Evolutionary conservation across 92 coral and sea anemone species (phyloP), one percentile per base, ranked within the genome.

Genomic region (Epizoanthus rinbou): DNA sequence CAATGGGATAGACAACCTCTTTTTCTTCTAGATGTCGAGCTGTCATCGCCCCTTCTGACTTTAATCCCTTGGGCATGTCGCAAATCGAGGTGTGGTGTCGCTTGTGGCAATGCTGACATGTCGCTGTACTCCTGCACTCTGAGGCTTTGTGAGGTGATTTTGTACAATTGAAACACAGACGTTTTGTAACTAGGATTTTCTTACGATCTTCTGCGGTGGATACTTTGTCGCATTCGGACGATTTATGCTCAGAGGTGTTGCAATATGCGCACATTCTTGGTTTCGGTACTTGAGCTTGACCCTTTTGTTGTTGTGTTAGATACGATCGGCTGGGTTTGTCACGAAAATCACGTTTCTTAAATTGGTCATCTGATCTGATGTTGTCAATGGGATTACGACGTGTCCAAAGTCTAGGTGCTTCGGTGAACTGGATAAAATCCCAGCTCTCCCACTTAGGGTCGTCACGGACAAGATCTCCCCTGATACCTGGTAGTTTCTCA

Each of bases 121-220:
- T 69, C 9, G 65, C 68, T 10, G 52, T 75, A 64, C 90, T 87
- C 14, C 24, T 57, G 67, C 87, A 87, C 25, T 66, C 28, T 31
- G 74, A 10, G 17, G 70, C 78, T 69, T 64, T 33, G 41, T 87
- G 90, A 43, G 57, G 50, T 21, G 78, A 57, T 3, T 69, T 39
- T 25, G 86, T 85, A 35, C 88, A 88, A 24, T 88, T 88, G 22
- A 88, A 88, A 54, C 91, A 88, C 21, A 88, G 63, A 22, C 79
- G 70, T 16, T 85, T 60, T 62, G 63, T 85, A 45, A 57, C 79
- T 50, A 69, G 66, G 22, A 73, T 69, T 74, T 64, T 85, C 43
- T 81, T 82, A 4, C 90, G 73, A 24, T 59, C 84, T 50, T 76
- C 50, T 22, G 84, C 37, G 8, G 84, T 39, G 45, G 66, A 45